Evolutionary conservation across 2,113 vertebrate species (phyloP), one percentile per base, ranked within the genome.

Genomic region (Hassar affinis): DNA sequence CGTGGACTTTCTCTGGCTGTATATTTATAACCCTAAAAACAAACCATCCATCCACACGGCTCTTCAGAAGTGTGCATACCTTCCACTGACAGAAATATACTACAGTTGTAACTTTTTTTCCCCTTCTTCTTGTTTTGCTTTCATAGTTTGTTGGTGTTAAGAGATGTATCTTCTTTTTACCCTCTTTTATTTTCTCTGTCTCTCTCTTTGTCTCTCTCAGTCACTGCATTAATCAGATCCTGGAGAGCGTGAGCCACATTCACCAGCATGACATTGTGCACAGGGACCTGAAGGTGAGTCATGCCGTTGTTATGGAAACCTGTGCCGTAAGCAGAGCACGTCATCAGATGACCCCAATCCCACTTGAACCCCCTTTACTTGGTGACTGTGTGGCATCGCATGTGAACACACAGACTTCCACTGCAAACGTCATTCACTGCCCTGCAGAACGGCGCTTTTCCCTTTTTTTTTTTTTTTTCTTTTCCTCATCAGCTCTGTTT

Each of bases 191-290:
- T 86, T 81, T 72, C 79, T 80, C 82, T 81, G 85, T 85, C 89
- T 76, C 51, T 47, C 20, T 85, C 84, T 89, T 52, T 86, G 71
- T 86, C 45, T 84, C 57, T 86, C 92, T 6, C 94, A 99, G 98
- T 93, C 98, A 99, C 92, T 99, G 98, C 94, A 99, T 99, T 95
- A 97, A 98, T 94, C 98, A 99, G 95, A 99, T 99, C 93, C 93
- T 99, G 94, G 98, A 99, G 94, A 99, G 98, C 82, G 97, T 99
- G 92, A 96, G 96, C 92, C 98, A 99, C 94, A 99, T 99, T 94
- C 98, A 99, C 95, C 97, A 98, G 94, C 97, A 99, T 89, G 98
- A 99, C 93, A 99, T 99, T 47, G 98, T 99, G 88, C 98, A 99
- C 94, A 93, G 98, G 90, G 98, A 99, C 93, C 96, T 99, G 90